A percentile compares a stretch with the other conserved stretches of the same genome.
These are phyloP conservation scores for Epistrophe eligans DNA, from an alignment of 2,888 invertebrate species.

Conservation along the genomic window DNA sequence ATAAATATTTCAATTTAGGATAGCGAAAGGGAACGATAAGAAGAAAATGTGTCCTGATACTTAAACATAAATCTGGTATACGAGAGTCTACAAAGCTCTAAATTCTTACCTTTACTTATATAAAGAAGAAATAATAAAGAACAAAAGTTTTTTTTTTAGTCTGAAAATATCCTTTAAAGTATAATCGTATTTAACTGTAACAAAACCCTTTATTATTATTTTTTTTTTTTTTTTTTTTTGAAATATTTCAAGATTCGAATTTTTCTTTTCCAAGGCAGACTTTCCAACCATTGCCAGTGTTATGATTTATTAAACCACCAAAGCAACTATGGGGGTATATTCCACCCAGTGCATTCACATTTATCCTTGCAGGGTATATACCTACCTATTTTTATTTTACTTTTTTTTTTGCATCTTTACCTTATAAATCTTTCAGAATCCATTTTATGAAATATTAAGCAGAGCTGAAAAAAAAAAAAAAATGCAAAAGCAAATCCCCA, in stretches of 20 bases:
- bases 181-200: conserved; percentile 4
- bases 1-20: conserved; percentile 36
- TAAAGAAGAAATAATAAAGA: not conserved
- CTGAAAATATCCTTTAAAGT: not conserved
- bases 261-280: conserved; percentile 20
- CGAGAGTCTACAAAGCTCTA: not conserved
- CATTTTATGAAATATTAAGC: conserved; percentile 46
- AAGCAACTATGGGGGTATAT: not conserved
- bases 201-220: not conserved
- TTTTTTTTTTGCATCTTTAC: conserved; percentile 15
- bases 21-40: conserved; percentile 11
- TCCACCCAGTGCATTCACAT: not conserved
- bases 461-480: conserved; percentile 45
- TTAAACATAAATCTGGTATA: conserved; percentile 28
- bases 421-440: conserved; percentile 67
- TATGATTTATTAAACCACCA: conserved; percentile 66
- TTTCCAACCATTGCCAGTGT: conserved; percentile 22
- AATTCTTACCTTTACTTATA: not conserved
- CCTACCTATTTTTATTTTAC: not conserved
- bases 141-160: not conserved
- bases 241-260: conserved; percentile 33
- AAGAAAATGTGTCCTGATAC: conserved; percentile 22
- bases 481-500: conserved; percentile 55
- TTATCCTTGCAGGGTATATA: conserved; percentile 33
- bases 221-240: not conserved